Conservation (phyloP, 2,797 vertebrate genomes). For the Enteromius trimaculatus region DNA sequence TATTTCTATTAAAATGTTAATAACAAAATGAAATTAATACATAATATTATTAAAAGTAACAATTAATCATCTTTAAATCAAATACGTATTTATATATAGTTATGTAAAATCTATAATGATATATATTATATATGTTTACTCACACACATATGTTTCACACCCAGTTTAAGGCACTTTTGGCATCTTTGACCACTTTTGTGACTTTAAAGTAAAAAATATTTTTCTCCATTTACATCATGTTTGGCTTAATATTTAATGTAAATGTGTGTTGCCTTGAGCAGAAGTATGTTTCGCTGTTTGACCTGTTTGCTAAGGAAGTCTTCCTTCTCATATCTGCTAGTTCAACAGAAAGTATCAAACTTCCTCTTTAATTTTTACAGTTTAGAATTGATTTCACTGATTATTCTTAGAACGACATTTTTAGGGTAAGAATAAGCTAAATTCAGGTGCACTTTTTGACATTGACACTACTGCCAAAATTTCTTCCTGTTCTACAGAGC, state of each 20-base stretch:
- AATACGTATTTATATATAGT: no score
- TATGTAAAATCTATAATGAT: not conserved
- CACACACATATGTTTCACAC: not conserved
- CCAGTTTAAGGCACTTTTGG: not conserved
- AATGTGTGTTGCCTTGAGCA: constrained; percentile 7
- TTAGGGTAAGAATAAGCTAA: not conserved
- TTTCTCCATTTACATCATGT: not conserved
- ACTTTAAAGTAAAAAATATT: not conserved
- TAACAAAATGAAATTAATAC: no score
- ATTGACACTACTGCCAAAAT: not conserved
- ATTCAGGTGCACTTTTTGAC: not conserved
- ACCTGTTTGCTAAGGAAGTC: constrained; percentile 40
- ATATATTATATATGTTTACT: no score
- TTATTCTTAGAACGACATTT: not conserved
- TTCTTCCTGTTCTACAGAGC: not conserved
- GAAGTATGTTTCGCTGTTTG: constrained; percentile 16
- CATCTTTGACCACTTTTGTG: not conserved
- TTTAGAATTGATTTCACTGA: constrained; percentile 45
- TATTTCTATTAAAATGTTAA: not conserved
- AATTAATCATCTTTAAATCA: no score
- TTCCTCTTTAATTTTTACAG: constrained; percentile 46
- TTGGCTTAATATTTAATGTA: not conserved
- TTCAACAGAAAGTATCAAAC: constrained; percentile 43
- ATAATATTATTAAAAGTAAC: not conserved
- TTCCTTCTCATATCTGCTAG: constrained; percentile 47